These are phyloP conservation scores for Leptogaster cylindrica DNA, from an alignment of 2,888 invertebrate species.

Conservation along the genomic window DNA sequence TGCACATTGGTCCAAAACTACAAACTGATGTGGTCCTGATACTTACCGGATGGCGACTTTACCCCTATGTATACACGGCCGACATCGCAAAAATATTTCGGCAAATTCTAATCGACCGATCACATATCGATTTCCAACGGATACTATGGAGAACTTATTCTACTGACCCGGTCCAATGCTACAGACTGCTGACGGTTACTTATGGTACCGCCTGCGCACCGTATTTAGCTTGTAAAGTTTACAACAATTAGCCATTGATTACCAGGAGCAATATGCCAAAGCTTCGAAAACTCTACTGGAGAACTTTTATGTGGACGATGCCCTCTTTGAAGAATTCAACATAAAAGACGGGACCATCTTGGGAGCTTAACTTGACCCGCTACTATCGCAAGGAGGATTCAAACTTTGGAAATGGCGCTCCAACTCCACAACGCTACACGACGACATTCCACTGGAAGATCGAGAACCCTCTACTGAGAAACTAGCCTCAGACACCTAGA, in stretches of 20 bases:
- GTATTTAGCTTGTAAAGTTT: not conserved
- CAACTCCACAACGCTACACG: not conserved
- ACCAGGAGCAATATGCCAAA: not conserved
- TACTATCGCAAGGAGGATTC: not conserved
- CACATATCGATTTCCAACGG: not conserved
- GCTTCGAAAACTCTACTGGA: not conserved
- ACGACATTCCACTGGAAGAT: not conserved
- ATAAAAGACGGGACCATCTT: not conserved
- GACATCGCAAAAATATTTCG: constrained; percentile 4
- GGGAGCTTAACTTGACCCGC: not conserved
- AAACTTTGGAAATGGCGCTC: not conserved
- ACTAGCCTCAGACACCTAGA: not conserved
- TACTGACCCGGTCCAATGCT: not conserved
- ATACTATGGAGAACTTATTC: not conserved
- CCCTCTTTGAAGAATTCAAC: constrained; percentile 3
- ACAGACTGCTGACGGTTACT: not conserved
- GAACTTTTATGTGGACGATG: constrained; percentile 7
- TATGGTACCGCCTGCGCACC: constrained; percentile 1
- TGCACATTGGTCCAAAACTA: constrained; percentile 4
- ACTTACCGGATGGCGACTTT: constrained; percentile 1
- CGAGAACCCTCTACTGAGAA: not conserved
- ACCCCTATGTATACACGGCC: not conserved
- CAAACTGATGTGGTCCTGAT: constrained; percentile 6
- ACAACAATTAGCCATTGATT: not conserved
- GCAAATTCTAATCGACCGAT: constrained; percentile 6